Base-by-base conservation (phyloP, 2,113 vertebrate genomes). In the Alligator mississippiensis region DNA sequence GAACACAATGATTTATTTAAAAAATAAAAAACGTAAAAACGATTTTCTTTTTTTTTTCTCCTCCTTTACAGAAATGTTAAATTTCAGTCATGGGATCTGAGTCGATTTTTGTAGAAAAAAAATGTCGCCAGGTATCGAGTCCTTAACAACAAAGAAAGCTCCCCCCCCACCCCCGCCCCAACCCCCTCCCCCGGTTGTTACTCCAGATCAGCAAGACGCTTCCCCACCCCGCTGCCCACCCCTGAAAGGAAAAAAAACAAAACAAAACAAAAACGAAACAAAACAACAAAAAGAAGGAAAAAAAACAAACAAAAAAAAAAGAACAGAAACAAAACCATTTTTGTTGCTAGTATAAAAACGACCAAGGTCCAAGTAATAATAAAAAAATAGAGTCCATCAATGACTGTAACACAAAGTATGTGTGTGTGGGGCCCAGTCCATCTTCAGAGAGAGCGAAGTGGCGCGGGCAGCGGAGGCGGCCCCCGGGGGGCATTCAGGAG, bases 311-410 rank as follows among this genome's bases (percentile, higher is more conserved):
- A 92, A 92, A 92, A 95, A 96, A 94, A 97, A 95, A 95, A 98
- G 98, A 97, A 96, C 90, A 97, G 47, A 97, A 98, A 97, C 98
- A 96, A 98, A 97, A 98, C 98, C 96, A 96, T 96, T 96, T 96
- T 93, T 91, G 70, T 93, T 98, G 97, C 98, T 98, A 98, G 98
- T 98, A 98, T 98, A 98, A 98, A 98, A 98, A 98, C 98, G 98
- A 98, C 97, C 97, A 98, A 98, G 96, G 98, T 98, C 98, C 98
- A 98, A 97, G 98, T 97, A 98, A 98, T 98, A 98, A 98, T 98
- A 98, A 98, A 98, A 98, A 98, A 98, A 98, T 98, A 98, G 97
- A 98, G 98, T 98, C 98, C 98, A 98, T 98, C 98, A 98, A 98
- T 98, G 98, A 98, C 98, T 98, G 97, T 97, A 98, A 98, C 98